These are phyloP conservation scores for Pristis pectinata DNA, from an alignment of 2,797 vertebrate species.

Conservation along the genomic window DNA sequence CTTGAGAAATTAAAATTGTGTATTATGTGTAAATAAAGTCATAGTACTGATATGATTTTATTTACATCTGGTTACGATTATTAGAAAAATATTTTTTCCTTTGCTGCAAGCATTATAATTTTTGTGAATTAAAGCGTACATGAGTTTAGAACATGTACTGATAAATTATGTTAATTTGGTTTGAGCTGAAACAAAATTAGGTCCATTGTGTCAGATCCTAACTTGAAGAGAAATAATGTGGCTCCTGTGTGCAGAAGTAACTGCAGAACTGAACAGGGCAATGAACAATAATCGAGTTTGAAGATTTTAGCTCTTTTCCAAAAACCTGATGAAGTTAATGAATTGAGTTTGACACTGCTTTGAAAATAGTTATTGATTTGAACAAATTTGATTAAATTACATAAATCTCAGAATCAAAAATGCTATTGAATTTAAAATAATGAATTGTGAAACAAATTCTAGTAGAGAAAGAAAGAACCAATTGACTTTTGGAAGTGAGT, in stretches of 20 bases:
- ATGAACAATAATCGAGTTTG: neutral
- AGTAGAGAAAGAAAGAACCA: too few relatives aligned
- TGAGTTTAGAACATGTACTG: neutral
- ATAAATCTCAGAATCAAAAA: neutral
- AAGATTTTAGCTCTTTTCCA: neutral
- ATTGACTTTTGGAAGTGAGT: neutral
- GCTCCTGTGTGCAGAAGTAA: neutral
- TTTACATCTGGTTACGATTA: neutral
- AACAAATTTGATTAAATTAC: neutral
- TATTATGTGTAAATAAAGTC: neutral
- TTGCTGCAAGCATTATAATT: too few relatives aligned
- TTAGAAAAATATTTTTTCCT: neutral
- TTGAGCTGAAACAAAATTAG: neutral
- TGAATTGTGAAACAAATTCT: neutral
- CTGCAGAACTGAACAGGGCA: neutral
- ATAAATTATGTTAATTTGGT: neutral
- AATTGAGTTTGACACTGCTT: neutral
- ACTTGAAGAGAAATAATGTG: neutral
- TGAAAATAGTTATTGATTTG: neutral
- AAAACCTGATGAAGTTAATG: neutral
- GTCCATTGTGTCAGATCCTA: neutral
- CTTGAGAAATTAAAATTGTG: neutral
- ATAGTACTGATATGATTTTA: slow-evolving; percentile 9
- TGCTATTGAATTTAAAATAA: neutral
- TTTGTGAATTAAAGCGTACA: neutral